Evolutionary conservation across 2,888 invertebrate species (phyloP), one percentile per base, ranked within the genome.

Genomic region (Cheilosia grossa): DNA sequence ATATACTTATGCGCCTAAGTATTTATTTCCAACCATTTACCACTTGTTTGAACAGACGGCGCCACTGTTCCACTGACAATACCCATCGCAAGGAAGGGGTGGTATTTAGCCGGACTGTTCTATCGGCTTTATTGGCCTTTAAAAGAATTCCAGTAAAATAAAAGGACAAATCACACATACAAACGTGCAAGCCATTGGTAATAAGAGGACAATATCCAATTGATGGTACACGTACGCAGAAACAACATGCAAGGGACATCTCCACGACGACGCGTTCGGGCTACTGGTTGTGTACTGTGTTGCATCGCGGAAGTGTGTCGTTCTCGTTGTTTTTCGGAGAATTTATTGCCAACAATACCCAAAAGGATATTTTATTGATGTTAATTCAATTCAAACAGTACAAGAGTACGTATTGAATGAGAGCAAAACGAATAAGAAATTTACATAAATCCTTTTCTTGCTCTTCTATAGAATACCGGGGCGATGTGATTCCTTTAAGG

Each of bases 321-420:
- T 61, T 9, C 10, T 66, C 37, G 21, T 19, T 17, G 2, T 47
- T 27, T 40, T 58, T 40, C 54, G 27, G 47, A 56, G 64, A 75
- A 82, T 77, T 72, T 77, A 82, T 82, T 67, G 49, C 78, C 49
- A 67, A 72, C 82, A 78, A 82, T 78, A 72, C 61, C 64, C 44
- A 21, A 66, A 64, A 59, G 82, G 77, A 89, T 87, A 88, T 89
- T 90, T 90, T 90, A 90, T 89, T 89, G 88, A 89, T 89, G 90
- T 89, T 89, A 90, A 89, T 90, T 90, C 89, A 90, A 89, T 89
- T 89, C 89, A 88, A 88, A 80, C 87, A 70, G 87, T 87, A 88
- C 88, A 88, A 88, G 87, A 88, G 87, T 82, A 30, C 30, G 30
- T 30, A 37, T 27, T 6, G 30, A 42, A 64, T 33, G 53, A 27